Evolutionary conservation across 2,888 invertebrate species (phyloP).

Genomic region (Cybosia mesomella): DNA sequence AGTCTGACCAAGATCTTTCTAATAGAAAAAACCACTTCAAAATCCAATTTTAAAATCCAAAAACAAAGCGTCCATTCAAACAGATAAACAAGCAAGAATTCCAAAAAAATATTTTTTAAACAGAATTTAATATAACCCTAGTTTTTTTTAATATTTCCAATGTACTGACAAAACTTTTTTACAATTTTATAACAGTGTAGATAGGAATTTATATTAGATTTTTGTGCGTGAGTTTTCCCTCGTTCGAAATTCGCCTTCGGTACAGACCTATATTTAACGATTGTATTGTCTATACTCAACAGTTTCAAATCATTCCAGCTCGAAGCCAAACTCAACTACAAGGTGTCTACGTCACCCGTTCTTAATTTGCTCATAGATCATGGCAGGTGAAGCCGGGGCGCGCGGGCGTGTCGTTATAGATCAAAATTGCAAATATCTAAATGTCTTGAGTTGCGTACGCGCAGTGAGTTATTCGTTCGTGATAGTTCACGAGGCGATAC

Average conservation of each 20-base stretch:
- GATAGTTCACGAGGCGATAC: conserved; percentile 57
- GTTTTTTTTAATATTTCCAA: too few species aligned
- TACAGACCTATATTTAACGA: background rate
- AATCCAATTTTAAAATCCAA: too few species aligned
- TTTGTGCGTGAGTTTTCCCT: background rate
- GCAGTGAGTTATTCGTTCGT: conserved; percentile 55
- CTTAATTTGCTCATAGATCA: conserved; percentile 21
- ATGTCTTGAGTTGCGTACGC: conserved; percentile 60
- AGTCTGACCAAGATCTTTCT: too few species aligned
- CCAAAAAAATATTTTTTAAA: too few species aligned
- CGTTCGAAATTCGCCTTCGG: background rate
- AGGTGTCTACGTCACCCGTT: conserved; percentile 15
- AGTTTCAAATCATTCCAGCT: conserved; percentile 5
- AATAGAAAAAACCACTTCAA: too few species aligned
- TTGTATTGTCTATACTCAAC: background rate
- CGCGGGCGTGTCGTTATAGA: conserved; percentile 43
- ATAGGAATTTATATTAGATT: background rate
- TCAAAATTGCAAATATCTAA: conserved; percentile 55
- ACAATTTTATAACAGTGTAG: too few species aligned
- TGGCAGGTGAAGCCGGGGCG: conserved; percentile 45
- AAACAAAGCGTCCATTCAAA: too few species aligned
- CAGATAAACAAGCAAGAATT: too few species aligned
- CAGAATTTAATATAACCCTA: too few species aligned
- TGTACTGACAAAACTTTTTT: too few species aligned
- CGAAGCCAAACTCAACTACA: conserved; percentile 6